These are phyloP conservation scores for Hippopotamyrus pictus DNA, from an alignment of 2,797 vertebrate species.

Conservation along the genomic window DNA sequence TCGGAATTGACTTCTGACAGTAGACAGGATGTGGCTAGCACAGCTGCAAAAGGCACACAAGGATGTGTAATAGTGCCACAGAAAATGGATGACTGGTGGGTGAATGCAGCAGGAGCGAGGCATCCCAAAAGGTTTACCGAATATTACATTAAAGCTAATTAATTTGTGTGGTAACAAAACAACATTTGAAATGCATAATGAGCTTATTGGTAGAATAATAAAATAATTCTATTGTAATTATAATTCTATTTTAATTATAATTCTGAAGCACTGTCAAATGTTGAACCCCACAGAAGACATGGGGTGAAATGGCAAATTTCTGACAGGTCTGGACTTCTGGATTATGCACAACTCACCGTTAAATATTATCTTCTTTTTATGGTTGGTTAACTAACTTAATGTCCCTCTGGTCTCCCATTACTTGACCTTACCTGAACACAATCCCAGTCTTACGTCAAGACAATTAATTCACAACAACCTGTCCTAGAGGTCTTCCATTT, in stretches of 20 bases:
- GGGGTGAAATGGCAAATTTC: constrained; percentile 2
- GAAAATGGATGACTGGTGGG: constrained; percentile 2
- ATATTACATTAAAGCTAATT: constrained; percentile 14
- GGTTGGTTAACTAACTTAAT: constrained; percentile 12
- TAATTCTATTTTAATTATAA: constrained; percentile 38
- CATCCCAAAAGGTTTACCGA: background rate
- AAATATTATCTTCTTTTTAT: constrained; percentile 22
- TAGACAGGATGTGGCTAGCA: background rate
- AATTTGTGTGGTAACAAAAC: background rate
- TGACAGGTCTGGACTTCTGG: constrained; percentile 21
- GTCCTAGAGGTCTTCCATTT: background rate
- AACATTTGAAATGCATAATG: constrained; percentile 17
- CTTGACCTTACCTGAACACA: background rate
- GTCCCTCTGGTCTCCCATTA: background rate
- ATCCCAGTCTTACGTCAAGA: background rate
- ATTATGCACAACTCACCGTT: constrained; percentile 29
- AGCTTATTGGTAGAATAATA: constrained; percentile 10
- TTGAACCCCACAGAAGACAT: constrained; percentile 23
- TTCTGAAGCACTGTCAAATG: constrained; percentile 30
- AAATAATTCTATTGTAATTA: constrained; percentile 37
- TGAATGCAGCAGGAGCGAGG: background rate
- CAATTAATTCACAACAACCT: background rate
- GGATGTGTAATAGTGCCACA: background rate
- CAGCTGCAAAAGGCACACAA: constrained; percentile 10
- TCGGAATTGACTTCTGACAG: constrained; percentile 32